Base-by-base conservation (phyloP, 2,888 invertebrate species). In the Drosophila differens region DNA sequence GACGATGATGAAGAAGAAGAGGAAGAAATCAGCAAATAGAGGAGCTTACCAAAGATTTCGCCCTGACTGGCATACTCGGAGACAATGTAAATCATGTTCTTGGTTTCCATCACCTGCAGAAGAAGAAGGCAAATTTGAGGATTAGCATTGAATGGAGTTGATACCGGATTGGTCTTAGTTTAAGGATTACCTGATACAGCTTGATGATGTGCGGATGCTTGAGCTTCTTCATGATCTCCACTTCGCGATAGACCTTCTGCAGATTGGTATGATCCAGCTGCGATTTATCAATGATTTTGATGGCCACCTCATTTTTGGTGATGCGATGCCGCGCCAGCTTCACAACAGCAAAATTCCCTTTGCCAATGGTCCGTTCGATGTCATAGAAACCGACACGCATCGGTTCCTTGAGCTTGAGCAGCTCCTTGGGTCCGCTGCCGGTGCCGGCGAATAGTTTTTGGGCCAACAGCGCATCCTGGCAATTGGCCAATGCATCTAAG, bases 271-370 rank as follows among this genome's bases (percentile, higher is more conserved):
- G 95, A 93, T 98, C 98, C 94, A 98, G 94, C 94, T 97, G 97
- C 72, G 97, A 97, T 94, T 98, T 98, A 95, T 98, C 98, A 93
- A 98, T 98, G 93, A 98, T 98, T 95, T 98, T 98, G 93, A 98
- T 97, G 92, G 98, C 98, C 94, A 98, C 98, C 97, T 99, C 99
- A 93, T 98, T 98, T 95, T 99, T 99, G 89, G 99, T 99, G 93
- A 99, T 97, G 93, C 98, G 96, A 95, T 99, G 99, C 93, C 97
- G 96, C 89, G 99, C 99, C 93, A 99, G 95, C 94, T 99, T 99
- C 90, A 99, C 99, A 90, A 99, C 98, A 85, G 99, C 99, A 95
- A 99, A 99, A 94, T 99, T 99, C 64, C 99, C 99, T 94, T 99
- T 99, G 91, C 99, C 99, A 92, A 99, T 99, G 91, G 99, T 99